Evolutionary conservation across 2,888 invertebrate species (phyloP), one percentile per base, ranked within the genome.

Genomic region (Drosophila colorata): DNA sequence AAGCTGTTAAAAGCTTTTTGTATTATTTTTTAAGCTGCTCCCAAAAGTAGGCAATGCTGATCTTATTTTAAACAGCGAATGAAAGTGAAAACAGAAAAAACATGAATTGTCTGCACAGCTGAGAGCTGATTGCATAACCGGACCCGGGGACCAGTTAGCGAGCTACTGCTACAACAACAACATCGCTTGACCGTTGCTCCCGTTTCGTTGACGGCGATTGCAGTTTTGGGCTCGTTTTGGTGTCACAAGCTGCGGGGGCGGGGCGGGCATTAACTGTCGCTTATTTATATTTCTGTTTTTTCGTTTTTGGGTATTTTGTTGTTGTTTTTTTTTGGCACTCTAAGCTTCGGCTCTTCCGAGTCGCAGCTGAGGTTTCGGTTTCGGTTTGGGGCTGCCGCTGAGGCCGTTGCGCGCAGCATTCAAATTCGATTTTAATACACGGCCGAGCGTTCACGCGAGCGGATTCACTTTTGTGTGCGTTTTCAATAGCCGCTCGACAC

Each of bases 181-280:
- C 40, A 38, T 46, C 51, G 53, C 55, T 72, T 73, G 83, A 76
- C 73, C 69, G 65, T 69, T 85, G 82, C 82, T 78, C 82, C 74
- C 85, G 77, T 85, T 83, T 78, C 63, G 60, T 46, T 43, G 53
- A 38, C 33, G 57, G 37, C 66, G 74, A 72, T 60, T 87, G 90
- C 89, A 90, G 66, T 85, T 85, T 79, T 78, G 80, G 69, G 84
- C 86, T 88, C 88, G 89, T 89, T 88, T 78, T 74, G 51, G 72
- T 65, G 76, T 66, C 69, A 65, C 69, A 69, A 74, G 74, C 48
- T 59, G 64, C 53, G 69, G 65, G 52, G 76, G 72, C 58, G 66
- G 44, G 14, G n/a, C 38, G 33, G 31, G 16, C n/a, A 6, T 48
- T 48, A 48, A 48, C 13, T 28, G 53, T 33, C 14, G 11, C 28